These are phyloP conservation scores for Chrysochloris asiatica DNA, from an alignment of 2,113 vertebrate genomes.

Conservation along the genomic window DNA sequence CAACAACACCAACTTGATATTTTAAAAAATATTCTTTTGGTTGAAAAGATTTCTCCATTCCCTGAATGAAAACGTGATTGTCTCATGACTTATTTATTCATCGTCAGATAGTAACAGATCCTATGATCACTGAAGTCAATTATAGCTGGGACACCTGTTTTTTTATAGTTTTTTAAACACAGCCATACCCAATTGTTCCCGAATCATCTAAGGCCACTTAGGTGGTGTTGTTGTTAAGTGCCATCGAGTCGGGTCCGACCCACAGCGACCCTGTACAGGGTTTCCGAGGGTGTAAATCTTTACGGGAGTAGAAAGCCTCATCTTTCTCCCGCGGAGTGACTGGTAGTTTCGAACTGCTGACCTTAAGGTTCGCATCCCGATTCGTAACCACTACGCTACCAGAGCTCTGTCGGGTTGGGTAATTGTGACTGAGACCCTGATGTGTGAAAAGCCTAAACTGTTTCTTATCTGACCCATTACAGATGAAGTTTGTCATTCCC, in stretches of 20 bases:
- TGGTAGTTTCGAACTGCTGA: too few relatives aligned
- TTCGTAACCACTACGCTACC: too few relatives aligned
- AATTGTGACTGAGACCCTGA: neutral
- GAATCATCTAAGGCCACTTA: too few relatives aligned
- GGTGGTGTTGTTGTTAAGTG: too few relatives aligned
- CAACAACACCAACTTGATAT: too few relatives aligned
- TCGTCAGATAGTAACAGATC: neutral
- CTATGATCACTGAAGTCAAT: neutral
- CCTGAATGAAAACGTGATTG: neutral
- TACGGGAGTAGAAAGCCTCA: too few relatives aligned
- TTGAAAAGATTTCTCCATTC: constrained; percentile 11
- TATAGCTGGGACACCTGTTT: neutral
- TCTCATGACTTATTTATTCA: neutral
- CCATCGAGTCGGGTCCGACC: too few relatives aligned
- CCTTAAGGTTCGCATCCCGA: too few relatives aligned
- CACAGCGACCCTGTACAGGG: too few relatives aligned
- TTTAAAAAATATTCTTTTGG: neutral
- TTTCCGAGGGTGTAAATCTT: too few relatives aligned
- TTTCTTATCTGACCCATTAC: neutral
- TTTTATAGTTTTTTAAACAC: neutral
- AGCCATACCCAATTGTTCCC: neutral
- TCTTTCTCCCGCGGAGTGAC: too few relatives aligned
- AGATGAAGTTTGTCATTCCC: neutral
- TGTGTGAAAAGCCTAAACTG: neutral
- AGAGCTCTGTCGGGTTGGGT: too few relatives aligned